These are phyloP conservation scores for Meles meles DNA, from an alignment of 2,113 vertebrate genomes.

Conservation along the genomic window DNA sequence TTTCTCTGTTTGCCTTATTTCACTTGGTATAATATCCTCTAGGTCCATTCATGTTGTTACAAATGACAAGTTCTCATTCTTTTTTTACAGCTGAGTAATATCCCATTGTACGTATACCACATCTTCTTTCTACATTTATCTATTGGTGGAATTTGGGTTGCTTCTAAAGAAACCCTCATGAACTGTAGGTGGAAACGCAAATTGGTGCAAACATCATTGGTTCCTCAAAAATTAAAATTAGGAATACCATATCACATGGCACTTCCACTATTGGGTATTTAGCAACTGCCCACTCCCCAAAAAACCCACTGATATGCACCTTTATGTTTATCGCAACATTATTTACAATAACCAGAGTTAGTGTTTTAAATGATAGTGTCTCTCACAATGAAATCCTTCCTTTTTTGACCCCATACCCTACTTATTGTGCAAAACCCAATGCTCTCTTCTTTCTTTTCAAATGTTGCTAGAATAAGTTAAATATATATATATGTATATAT, in stretches of 20 bases:
- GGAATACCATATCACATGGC: neutral
- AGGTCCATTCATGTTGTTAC: neutral
- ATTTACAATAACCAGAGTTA: neutral
- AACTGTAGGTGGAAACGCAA: neutral
- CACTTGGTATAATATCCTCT: neutral
- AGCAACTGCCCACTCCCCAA: neutral
- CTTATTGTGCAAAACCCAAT: neutral
- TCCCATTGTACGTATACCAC: neutral
- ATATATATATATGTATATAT: too few species aligned
- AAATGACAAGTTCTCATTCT: neutral
- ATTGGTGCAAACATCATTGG: neutral
- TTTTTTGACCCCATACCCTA: neutral
- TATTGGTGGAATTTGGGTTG: neutral
- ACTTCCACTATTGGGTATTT: neutral
- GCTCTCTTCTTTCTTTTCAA: neutral
- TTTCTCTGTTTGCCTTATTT: neutral
- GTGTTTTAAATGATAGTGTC: neutral
- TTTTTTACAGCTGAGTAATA: neutral
- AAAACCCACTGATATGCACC: neutral
- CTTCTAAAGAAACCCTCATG: neutral
- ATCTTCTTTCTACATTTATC: neutral
- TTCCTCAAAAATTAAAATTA: neutral
- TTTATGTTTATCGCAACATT: neutral
- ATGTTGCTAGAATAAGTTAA: neutral
- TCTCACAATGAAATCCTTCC: neutral